Percentiles rank a stretch among this genome's conserved stretches.
Evolutionary conservation across 1,140 invertebrate species (phyloP).

Genomic region (Macrocentrus cingulum): DNA sequence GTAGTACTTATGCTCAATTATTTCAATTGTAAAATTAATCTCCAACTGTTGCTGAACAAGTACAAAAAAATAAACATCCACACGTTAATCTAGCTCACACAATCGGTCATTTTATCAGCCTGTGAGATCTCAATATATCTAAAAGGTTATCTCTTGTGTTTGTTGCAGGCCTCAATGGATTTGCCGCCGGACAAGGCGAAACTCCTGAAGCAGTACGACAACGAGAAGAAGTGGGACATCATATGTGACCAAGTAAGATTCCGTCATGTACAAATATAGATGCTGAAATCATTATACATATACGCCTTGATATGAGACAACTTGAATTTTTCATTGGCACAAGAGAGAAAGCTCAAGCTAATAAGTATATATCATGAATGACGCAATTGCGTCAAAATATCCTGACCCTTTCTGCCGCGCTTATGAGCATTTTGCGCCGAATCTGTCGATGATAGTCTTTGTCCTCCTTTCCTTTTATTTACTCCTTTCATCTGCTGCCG

Average conservation of each 20-base stretch:
- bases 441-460: not conserved
- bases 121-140: not conserved
- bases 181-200: slow-evolving; percentile 98
- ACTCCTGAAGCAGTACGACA: slow-evolving; percentile 93
- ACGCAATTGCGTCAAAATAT: slow-evolving; percentile 1
- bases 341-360: slow-evolving; percentile 5
- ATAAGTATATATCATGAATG: not conserved
- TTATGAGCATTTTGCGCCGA: not conserved
- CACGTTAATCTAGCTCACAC: not conserved
- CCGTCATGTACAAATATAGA: slow-evolving; percentile 7
- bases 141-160: slow-evolving; percentile 30
- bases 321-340: not conserved
- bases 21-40: too few relatives aligned
- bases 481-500: not conserved
- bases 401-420: not conserved
- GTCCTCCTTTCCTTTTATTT: not conserved
- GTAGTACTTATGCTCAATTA: too few relatives aligned
- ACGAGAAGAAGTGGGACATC: slow-evolving; percentile 99
- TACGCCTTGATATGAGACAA: too few relatives aligned
- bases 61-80: too few relatives aligned
- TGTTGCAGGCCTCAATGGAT: slow-evolving; percentile 92
- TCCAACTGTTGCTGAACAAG: too few relatives aligned
- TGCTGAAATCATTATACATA: not conserved
- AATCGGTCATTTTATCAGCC: not conserved
- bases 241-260: slow-evolving; percentile 94